A percentile compares a stretch with the other conserved stretches of the same genome.
phyloP scores from a whole-genome alignment of 2,113 vertebrate species.

The Chionodraco myersi region DNA sequence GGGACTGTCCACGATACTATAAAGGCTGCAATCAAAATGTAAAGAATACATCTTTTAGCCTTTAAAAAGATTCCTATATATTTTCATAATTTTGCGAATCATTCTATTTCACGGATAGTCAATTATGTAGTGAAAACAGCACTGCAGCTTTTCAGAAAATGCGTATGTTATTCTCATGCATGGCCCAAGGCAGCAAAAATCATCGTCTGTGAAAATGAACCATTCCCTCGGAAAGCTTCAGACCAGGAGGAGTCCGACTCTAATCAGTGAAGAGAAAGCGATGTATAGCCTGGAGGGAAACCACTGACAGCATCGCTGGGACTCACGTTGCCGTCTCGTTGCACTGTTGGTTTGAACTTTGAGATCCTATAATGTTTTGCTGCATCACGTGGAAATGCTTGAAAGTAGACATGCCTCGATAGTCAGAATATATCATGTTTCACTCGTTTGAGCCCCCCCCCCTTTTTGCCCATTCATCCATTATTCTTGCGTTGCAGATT shows the following conservation, averaged over 20 bases:
- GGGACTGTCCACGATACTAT: too few species aligned
- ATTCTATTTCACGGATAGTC: conserved; percentile 42
- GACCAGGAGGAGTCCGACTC: conserved; percentile 69
- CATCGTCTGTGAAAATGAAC: conserved; percentile 63
- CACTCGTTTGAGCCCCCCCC: neutral
- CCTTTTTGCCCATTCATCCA: neutral
- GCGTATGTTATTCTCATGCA: conserved; percentile 35
- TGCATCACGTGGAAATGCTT: conserved; percentile 43
- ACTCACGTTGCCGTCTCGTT: conserved; percentile 56
- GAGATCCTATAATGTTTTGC: conserved; percentile 37
- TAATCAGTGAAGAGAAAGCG: conserved; percentile 68
- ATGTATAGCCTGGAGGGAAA: conserved; percentile 68
- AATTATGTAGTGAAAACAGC: conserved; percentile 56
- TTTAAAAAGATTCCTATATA: neutral
- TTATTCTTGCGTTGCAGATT: conserved; percentile 1
- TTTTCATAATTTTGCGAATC: conserved; percentile 25
- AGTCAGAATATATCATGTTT: conserved; percentile 27
- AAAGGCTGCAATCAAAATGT: neutral
- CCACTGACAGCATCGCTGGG: conserved; percentile 43
- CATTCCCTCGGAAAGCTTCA: conserved; percentile 47
- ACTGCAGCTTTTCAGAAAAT: conserved; percentile 52
- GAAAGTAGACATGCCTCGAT: conserved; percentile 45
- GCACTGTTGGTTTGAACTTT: conserved; percentile 64
- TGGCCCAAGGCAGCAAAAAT: conserved; percentile 56
- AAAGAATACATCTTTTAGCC: neutral